phyloP scores from a whole-genome alignment of 2,113 vertebrate species.

The Hucho hucho region DNA sequence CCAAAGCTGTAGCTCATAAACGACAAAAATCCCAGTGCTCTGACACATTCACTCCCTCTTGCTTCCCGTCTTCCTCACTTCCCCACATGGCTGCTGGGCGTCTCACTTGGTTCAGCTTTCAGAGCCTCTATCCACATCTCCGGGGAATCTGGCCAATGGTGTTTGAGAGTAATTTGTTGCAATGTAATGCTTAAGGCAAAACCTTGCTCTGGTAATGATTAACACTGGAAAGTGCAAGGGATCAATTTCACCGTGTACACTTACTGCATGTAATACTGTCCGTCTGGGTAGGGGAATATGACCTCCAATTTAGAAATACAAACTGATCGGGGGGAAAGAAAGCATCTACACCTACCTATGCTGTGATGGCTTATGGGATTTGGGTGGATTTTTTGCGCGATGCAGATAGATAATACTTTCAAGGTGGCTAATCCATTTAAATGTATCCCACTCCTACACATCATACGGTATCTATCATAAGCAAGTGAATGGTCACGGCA shows the following conservation, averaged over 20 bases:
- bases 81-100: background rate
- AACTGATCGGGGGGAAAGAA: conserved; percentile 16
- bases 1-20: conserved; percentile 7
- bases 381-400: conserved; percentile 49
- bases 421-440: conserved; percentile 53
- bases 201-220: conserved; percentile 27
- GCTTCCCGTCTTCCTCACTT: background rate
- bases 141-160: conserved; percentile 6
- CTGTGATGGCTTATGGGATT: conserved; percentile 42
- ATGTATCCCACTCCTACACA: conserved; percentile 49
- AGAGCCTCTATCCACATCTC: background rate
- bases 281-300: background rate
- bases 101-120: conserved; percentile 32
- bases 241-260: background rate
- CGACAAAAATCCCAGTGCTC: conserved; percentile 1
- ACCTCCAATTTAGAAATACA: conserved; percentile 30
- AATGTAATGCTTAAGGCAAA: conserved; percentile 40
- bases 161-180: conserved; percentile 42
- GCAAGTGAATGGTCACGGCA: conserved; percentile 52
- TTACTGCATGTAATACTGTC: background rate
- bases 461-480: conserved; percentile 30
- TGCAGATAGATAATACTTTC: conserved; percentile 46
- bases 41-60: background rate
- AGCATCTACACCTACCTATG: conserved; percentile 27
- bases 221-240: background rate